These are phyloP conservation scores for Eclectus roratus DNA, from an alignment of 2,113 vertebrate genomes.

Conservation along the genomic window DNA sequence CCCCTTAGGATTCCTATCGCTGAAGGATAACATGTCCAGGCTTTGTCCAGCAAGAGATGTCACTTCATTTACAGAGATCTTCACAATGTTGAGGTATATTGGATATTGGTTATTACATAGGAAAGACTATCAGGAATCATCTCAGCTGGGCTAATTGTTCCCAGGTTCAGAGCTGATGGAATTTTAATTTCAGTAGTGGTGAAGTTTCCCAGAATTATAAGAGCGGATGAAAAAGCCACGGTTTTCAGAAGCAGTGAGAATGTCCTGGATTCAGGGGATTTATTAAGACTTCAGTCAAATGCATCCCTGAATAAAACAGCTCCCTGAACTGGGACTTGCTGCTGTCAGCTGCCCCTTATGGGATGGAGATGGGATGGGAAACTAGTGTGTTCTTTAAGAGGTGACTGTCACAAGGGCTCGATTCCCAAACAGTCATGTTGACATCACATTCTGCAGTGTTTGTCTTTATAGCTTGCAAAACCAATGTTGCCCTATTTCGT, in stretches of 20 bases:
- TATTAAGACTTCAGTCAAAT: neutral
- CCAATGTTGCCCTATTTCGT: neutral
- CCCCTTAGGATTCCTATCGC: constrained; percentile 68
- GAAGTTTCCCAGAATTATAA: neutral
- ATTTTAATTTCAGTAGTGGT: constrained; percentile 9
- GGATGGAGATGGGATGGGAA: neutral
- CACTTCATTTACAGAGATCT: constrained; percentile 53
- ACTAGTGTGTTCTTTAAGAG: neutral
- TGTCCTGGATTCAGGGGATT: neutral
- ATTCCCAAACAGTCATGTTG: neutral
- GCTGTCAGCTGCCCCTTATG: neutral
- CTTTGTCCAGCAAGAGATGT: constrained; percentile 67
- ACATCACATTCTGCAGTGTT: neutral
- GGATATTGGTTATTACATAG: constrained; percentile 37
- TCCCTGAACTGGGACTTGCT: neutral
- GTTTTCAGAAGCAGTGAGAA: neutral
- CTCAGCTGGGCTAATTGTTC: constrained; percentile 44
- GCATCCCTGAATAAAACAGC: neutral
- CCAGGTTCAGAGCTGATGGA: neutral
- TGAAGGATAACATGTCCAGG: constrained; percentile 60
- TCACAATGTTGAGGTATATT: constrained; percentile 46
- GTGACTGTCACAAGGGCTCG: neutral
- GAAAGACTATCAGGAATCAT: constrained; percentile 39
- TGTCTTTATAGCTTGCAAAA: neutral
- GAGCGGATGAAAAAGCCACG: neutral